phyloP scores from a whole-genome alignment of 2,113 vertebrate species.

The Etheostoma cragini region DNA sequence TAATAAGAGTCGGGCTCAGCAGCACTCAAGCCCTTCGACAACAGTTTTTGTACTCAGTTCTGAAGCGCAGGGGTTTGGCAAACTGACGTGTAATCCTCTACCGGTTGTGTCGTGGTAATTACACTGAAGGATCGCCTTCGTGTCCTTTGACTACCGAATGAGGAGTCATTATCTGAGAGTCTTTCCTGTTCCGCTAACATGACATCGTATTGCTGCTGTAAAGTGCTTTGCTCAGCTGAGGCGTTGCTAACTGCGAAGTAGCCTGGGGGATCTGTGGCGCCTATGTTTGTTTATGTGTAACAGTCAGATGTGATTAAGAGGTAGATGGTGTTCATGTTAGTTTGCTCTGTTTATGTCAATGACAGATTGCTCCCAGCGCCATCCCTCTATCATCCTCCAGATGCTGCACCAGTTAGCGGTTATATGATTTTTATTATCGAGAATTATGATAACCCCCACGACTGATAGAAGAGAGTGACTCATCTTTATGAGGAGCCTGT shows the following conservation, averaged over 20 bases:
- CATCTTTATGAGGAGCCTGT: constrained; percentile 69
- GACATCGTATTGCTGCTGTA: constrained; percentile 50
- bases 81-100: constrained; percentile 70
- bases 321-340: constrained; percentile 24
- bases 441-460: constrained; percentile 53
- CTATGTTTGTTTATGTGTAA: constrained; percentile 62
- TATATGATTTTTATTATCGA: constrained; percentile 64
- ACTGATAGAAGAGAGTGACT: constrained; percentile 55
- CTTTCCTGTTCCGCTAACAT: constrained; percentile 65
- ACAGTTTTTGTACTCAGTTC: constrained; percentile 66
- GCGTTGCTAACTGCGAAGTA: constrained; percentile 65
- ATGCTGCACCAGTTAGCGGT: constrained; percentile 28
- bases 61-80: constrained; percentile 52
- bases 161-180: constrained; percentile 64
- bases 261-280: constrained; percentile 51
- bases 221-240: constrained; percentile 67
- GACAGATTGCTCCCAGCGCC: constrained; percentile 51
- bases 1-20: constrained; percentile 79
- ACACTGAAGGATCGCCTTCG: constrained; percentile 60
- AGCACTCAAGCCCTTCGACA: constrained; percentile 65
- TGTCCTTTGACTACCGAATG: constrained; percentile 59
- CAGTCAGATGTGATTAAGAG: constrained; percentile 50
- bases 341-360: constrained; percentile 61
- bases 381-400: constrained; percentile 19
- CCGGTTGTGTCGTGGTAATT: constrained; percentile 70